phyloP scores from a whole-genome alignment of 2,888 invertebrate genomes.

The Dynastes grantii region DNA sequence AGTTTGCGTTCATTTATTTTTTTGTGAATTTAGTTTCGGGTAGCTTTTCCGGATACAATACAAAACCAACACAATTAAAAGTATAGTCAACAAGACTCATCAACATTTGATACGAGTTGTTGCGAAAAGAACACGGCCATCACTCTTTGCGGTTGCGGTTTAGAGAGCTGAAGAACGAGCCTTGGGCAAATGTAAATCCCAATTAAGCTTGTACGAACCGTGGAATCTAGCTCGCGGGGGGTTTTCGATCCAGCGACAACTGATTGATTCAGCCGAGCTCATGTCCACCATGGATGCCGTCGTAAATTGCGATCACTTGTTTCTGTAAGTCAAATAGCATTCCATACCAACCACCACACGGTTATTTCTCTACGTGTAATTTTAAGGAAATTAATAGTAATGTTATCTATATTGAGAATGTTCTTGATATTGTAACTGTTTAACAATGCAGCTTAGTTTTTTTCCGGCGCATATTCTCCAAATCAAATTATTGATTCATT shows the following conservation, averaged over 20 bases:
- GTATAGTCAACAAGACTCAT: conserved; percentile 52
- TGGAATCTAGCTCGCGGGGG: conserved; percentile 62
- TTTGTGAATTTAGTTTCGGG: conserved; percentile 7
- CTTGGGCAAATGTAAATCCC: conserved; percentile 68
- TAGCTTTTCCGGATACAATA: conserved; percentile 36
- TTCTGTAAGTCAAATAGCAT: conserved; percentile 51
- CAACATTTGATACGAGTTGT: conserved; percentile 54
- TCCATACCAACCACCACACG: conserved; percentile 45
- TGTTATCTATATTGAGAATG: too few relatives aligned
- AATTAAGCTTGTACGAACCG: conserved; percentile 69
- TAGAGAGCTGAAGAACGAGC: conserved; percentile 63
- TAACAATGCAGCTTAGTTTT: too few relatives aligned
- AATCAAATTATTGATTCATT: too few relatives aligned
- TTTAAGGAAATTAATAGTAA: too few relatives aligned
- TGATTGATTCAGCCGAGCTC: conserved; percentile 69
- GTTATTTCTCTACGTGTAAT: background rate
- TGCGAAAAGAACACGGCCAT: conserved; percentile 56
- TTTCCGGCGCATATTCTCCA: too few relatives aligned
- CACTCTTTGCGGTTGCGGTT: conserved; percentile 58
- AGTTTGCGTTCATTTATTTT: conserved; percentile 24
- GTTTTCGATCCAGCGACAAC: conserved; percentile 66
- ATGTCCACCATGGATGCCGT: conserved; percentile 64
- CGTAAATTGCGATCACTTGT: conserved; percentile 65
- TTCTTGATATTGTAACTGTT: too few relatives aligned
- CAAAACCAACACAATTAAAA: conserved; percentile 51